These are phyloP conservation scores for Sinhomidia bicolor DNA, from an alignment of 2,888 invertebrate genomes.

Conservation along the genomic window DNA sequence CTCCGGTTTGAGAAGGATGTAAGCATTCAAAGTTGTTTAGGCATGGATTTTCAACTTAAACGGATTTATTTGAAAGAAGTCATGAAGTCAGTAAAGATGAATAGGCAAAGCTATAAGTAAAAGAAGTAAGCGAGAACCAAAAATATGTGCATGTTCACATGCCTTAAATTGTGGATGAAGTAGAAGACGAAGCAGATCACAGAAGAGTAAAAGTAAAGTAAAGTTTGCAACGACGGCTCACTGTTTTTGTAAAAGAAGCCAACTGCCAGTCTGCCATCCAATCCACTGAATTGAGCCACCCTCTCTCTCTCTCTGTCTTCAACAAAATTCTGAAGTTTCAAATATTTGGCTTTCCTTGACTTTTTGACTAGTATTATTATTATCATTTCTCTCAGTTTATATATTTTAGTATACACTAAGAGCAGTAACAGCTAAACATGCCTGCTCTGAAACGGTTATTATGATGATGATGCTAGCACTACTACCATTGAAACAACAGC, in stretches of 20 bases:
- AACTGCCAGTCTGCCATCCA: constrained; percentile 30
- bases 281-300: constrained; percentile 39
- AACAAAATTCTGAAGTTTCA: constrained; percentile 29
- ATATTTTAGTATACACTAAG: not conserved
- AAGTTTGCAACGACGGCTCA: not conserved
- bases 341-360: constrained; percentile 63
- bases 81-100: not conserved
- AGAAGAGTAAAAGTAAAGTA: not conserved
- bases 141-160: not conserved
- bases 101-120: too few relatives aligned
- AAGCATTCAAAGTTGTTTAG: constrained; percentile 55
- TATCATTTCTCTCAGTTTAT: not conserved
- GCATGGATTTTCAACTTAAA: constrained; percentile 46
- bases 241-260: constrained; percentile 24
- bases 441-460: not conserved
- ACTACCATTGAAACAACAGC: not conserved
- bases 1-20: constrained; percentile 49
- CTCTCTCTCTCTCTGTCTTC: constrained; percentile 20
- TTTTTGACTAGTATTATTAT: constrained; percentile 61
- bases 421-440: not conserved
- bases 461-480: not conserved
- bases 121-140: not conserved
- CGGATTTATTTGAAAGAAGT: constrained; percentile 23
- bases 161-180: not conserved
- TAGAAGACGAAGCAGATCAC: too few relatives aligned